A percentile compares a stretch with the other conserved stretches of the same genome.
Conservation (phyloP, 2,797 vertebrate species). For the Dryobates pubescens region DNA sequence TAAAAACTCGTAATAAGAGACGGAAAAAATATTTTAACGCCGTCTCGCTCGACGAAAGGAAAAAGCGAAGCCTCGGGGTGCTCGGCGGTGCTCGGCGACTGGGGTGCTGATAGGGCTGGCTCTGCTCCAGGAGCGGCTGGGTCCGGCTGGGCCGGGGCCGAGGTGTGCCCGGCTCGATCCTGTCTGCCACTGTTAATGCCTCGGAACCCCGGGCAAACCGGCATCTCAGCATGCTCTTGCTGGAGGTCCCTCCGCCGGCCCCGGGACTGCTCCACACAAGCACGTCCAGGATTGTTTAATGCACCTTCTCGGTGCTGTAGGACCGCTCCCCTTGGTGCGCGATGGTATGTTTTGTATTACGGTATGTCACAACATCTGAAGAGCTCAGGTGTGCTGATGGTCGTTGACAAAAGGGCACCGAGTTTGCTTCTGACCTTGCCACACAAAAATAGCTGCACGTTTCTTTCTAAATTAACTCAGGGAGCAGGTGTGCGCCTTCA, state of each 20-base stretch:
- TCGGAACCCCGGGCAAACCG: not conserved
- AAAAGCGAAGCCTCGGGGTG: not conserved
- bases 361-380: not conserved
- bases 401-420: not conserved
- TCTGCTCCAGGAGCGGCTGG: not conserved
- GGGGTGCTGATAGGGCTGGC: not conserved
- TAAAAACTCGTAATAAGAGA: not conserved
- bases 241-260: not conserved
- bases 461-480: slow-evolving; percentile 1
- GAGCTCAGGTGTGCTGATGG: not conserved
- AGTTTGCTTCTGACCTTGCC: not conserved
- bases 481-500: slow-evolving; percentile 1
- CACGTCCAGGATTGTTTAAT: rapidly evolving
- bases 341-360: rapidly evolving
- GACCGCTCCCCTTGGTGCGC: rapidly evolving
- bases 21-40: rapidly evolving
- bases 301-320: not conserved
- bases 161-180: not conserved
- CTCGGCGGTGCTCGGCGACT: too few relatives aligned
- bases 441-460: not conserved
- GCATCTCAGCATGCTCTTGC: not conserved
- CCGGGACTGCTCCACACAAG: rapidly evolving
- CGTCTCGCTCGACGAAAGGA: rapidly evolving
- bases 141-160: too few relatives aligned
- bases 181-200: not conserved